Percentiles rank a stretch among this genome's conserved stretches.
Evolutionary conservation across 2,888 invertebrate species (phyloP).

Genomic region (Cremastobaeus sp.): DNA sequence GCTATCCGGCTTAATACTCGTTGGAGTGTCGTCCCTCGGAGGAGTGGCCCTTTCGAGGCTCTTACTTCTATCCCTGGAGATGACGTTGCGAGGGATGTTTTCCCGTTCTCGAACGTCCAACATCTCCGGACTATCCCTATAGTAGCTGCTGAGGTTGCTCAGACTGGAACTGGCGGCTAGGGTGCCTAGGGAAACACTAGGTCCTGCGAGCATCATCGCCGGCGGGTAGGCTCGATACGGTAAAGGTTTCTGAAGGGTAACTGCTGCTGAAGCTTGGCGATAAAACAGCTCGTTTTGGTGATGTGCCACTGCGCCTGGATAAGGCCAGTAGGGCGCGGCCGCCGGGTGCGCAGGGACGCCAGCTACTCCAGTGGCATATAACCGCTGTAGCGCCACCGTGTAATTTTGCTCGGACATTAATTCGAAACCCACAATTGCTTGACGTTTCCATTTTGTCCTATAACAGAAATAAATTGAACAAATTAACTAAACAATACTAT

Average conservation of each 20-base stretch:
- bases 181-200: conserved; percentile 84
- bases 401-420: conserved; percentile 98
- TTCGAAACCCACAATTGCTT: conserved; percentile 98
- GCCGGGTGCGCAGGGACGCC: conserved; percentile 73
- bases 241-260: conserved; percentile 91
- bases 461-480: conserved; percentile 70
- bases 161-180: conserved; percentile 83
- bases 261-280: conserved; percentile 87
- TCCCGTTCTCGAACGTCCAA: conserved; percentile 68
- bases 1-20: conserved; percentile 74
- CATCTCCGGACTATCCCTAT: conserved; percentile 72
- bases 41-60: conserved; percentile 70
- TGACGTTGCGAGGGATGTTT: conserved; percentile 64
- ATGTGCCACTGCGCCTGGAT: conserved; percentile 78
- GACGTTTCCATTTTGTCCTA: conserved; percentile 99
- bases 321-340: conserved; percentile 76
- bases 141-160: conserved; percentile 73
- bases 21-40: conserved; percentile 72
- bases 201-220: conserved; percentile 83
- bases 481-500: not conserved
- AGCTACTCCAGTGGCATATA: conserved; percentile 85
- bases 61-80: conserved; percentile 71
- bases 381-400: conserved; percentile 94
- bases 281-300: conserved; percentile 87
- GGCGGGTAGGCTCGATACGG: conserved; percentile 83